Evolutionary conservation across 2,888 invertebrate species (phyloP), one percentile per base, ranked within the genome.

Genomic region (Cyclophora albipunctata): DNA sequence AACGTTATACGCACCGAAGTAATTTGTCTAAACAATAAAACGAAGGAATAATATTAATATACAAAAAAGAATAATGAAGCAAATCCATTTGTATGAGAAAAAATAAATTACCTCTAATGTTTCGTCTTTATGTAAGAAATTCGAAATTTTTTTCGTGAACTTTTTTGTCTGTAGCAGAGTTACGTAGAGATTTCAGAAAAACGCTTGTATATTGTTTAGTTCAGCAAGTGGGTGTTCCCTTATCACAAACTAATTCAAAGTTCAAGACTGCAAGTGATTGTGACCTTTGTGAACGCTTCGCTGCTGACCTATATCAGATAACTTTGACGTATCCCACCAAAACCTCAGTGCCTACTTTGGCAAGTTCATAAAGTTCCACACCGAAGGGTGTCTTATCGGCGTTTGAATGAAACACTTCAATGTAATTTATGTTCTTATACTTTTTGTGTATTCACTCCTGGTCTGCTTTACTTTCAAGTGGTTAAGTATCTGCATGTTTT

Each of bases 271-370:
- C 78, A 78, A 80, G 80, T 80, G 75, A 80, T 79, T 78, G 72
- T 67, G 74, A 74, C 77, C 76, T 75, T 68, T 69, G 71, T 76
- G 70, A 76, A 71, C 73, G 69, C 63, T 73, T 74, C 64, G 62
- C 66, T 67, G 60, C 69, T 71, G 76, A 78, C 81, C 82, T 78
- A 71, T 74, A 79, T 82, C 77, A 81, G 81, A 81, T 81, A 82
- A 83, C 66, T 81, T 82, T 78, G 77, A 80, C 77, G 71, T 78
- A 79, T 75, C 74, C 74, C 64, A 69, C 69, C 61, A 71, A 71
- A 72, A 59, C 65, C 62, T 60, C 63, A 59, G 69, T 70, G 66
- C 69, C 47, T 47, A 50, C 52, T 54, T 67, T 67, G 48, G 60
- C 60, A 74, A 81, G 64, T 81, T 81, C 71, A 70, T 73, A 64